These are phyloP conservation scores for Calypte anna DNA, from an alignment of 2,113 vertebrate species.

Conservation along the genomic window DNA sequence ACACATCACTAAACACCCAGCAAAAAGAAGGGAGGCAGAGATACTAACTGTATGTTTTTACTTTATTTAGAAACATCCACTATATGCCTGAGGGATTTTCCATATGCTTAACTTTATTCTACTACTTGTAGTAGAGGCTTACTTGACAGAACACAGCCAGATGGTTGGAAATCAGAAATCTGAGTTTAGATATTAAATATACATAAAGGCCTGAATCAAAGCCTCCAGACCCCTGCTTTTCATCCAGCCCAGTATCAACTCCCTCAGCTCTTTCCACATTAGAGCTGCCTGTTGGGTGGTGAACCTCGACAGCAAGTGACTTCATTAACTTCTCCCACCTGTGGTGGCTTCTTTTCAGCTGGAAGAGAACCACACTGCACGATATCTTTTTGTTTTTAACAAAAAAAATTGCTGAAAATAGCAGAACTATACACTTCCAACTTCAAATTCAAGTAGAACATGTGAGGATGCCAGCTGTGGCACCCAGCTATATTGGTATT, in stretches of 20 bases:
- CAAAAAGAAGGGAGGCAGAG: neutral
- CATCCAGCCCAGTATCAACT: neutral
- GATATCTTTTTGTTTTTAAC: neutral
- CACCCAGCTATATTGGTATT: neutral
- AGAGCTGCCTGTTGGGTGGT: neutral
- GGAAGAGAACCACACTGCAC: neutral
- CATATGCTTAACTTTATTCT: neutral
- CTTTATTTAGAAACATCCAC: neutral
- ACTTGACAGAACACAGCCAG: neutral
- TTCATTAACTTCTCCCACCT: conserved; percentile 24
- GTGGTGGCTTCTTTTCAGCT: neutral
- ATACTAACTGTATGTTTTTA: neutral
- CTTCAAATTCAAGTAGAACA: neutral
- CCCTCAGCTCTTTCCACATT: neutral
- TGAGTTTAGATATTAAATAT: neutral
- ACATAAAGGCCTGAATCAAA: neutral
- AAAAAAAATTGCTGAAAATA: conserved; percentile 27
- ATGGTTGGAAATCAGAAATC: neutral
- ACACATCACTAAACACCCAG: neutral
- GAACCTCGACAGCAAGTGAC: neutral
- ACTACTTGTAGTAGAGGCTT: neutral
- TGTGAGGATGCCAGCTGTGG: neutral
- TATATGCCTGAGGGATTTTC: neutral
- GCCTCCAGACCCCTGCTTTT: neutral
- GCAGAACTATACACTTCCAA: conserved; percentile 12